Base-by-base conservation (phyloP, 2,888 invertebrate genomes). In the Aspidapion aeneum region DNA sequence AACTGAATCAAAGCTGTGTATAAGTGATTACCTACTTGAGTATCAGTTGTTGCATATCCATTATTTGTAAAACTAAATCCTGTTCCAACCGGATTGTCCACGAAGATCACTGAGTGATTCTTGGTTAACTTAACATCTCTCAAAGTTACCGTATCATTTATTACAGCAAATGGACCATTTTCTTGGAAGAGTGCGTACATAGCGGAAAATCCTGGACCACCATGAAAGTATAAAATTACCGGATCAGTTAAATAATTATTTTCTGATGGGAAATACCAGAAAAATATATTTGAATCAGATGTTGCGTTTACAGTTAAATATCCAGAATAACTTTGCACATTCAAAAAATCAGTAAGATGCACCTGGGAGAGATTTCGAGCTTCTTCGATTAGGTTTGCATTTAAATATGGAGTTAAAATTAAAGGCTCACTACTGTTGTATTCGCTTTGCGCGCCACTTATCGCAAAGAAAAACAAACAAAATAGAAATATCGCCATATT, bases 51-150 rank as follows among this genome's bases (percentile, higher is more conserved):
- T 7, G 91, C 90, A 78, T 91, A 95, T 0, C 96, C 94, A 62
- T 79, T 84, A 1, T 88, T 85, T 0, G 96, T 94, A 74, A 94
- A 96, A 79, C 96, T 96, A 76, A 90, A 97, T 0, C 96, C 96
- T 1, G 94, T 91, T 5, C 72, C 71, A 0, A 93, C 96, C 0
- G 96, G 96, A 78, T 94, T 96, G 77, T 97, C 96, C 61, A 97
- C 90, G 76, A 93, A 97, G 59, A 97, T 84, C 50, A 96, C 79
- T 69, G 90, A 89, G 76, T 93, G 92, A 12, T 86, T 87, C 51
- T 85, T 80, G 62, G 87, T 89, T 96, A 96, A 97, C 9, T 90
- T 57, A 69, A 88, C 88, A 70, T 90, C 84, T 88, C 88, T 71
- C 90, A 85, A 51, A 84, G 78, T 77, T 71, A 79, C 66, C 78